Base-by-base conservation (phyloP, 2,797 vertebrate species). In the Betta splendens region DNA sequence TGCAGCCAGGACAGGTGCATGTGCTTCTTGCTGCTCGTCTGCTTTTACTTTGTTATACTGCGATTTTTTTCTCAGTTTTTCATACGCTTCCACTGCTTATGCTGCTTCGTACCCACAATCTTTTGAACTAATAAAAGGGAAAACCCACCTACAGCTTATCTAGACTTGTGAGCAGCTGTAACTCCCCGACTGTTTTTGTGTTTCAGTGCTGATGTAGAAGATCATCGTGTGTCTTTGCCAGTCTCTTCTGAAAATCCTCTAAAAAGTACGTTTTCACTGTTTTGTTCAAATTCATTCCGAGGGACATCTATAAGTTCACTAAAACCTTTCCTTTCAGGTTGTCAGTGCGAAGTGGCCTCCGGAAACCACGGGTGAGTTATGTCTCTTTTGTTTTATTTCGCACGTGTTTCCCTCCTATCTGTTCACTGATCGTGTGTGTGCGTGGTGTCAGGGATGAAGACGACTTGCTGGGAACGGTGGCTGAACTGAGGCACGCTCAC, bases 1-100 rank as follows among this genome's bases (percentile, higher is more conserved):
- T 92, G 91, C 80, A 85, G 75, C 57, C 80, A 89, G 55, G 86
- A 90, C 60, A 73, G 86, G 92, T 93, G 57, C 71, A 28, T 36
- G 56, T 21, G 28, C 3, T 28, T 3, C 9, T 10, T 28, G n/a
- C n/a, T 28, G 26, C 9, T 3, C 1, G 28, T 9, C 28, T 22
- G 22, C 22, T 22, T 22, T 5, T 25, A 25, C 25, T 25, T 10
- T 28, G 28, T 9, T 28, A 28, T 28, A 9, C 9, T 28, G 9
- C 25, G 7, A 25, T 26, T 26, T 8, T 26, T 26, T 6, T 26
- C 25, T 25, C 5, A n/a, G n/a, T n/a, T n/a, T n/a, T n/a, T n/a
- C n/a, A n/a, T n/a, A n/a, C n/a, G n/a, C n/a, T n/a, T 5, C 8
- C 25, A 26, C 25, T 26, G 25, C 25, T 8, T n/a, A n/a, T n/a